Conservation (phyloP, 2,888 invertebrate species). For the Phengaris arion region DNA sequence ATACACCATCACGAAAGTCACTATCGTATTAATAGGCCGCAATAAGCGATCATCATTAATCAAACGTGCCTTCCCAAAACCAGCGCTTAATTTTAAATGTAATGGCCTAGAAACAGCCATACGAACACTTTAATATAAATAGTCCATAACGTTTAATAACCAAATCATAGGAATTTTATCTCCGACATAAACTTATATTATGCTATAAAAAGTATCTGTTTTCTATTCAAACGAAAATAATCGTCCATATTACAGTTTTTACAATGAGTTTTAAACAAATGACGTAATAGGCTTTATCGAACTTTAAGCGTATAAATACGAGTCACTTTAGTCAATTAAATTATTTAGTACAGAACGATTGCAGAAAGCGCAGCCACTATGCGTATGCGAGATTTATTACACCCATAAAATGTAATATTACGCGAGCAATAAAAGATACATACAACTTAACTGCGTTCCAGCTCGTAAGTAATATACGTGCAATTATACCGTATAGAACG, state of each 20-base stretch:
- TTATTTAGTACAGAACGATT: conserved; percentile 42
- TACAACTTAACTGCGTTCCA: conserved; percentile 57
- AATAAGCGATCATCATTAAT: not conserved
- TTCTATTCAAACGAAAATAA: not conserved
- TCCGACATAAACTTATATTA: conserved; percentile 65
- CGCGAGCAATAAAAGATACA: conserved; percentile 66
- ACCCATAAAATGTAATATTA: conserved; percentile 68
- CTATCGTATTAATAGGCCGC: not conserved
- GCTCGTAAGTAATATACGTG: conserved; percentile 51
- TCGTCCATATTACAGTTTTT: not conserved
- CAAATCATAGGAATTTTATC: conserved; percentile 51
- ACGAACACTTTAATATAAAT: not conserved
- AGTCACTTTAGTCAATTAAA: conserved; percentile 22
- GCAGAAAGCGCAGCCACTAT: conserved; percentile 52
- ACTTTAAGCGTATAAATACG: not conserved
- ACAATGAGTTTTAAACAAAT: not conserved
- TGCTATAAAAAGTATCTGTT: conserved; percentile 51
- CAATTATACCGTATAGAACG: conserved; percentile 41
- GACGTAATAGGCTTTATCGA: conserved; percentile 28
- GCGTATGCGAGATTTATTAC: conserved; percentile 65
- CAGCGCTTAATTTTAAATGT: not conserved
- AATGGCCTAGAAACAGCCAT: not conserved
- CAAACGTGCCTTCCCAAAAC: not conserved
- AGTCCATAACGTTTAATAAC: conserved; percentile 32
- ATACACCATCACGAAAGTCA: not conserved